Conservation (phyloP, 2,113 vertebrate species). For the Tragelaphus strepsiceros region DNA sequence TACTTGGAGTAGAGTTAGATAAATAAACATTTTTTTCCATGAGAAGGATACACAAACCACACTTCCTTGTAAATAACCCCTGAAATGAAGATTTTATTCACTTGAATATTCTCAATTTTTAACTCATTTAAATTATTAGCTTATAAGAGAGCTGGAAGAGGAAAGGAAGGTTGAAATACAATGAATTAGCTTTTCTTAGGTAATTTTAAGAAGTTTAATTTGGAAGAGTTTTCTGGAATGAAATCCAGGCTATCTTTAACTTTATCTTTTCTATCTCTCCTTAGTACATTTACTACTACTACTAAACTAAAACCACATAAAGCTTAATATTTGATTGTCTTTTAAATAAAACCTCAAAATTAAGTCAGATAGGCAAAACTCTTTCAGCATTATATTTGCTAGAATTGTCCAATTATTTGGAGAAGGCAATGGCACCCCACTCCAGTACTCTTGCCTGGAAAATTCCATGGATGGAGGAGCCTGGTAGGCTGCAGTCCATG, state of each 20-base stretch:
- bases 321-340: background rate
- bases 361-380: background rate
- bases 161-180: background rate
- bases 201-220: background rate
- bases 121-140: background rate
- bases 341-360: constrained; percentile 31
- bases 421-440: too few relatives aligned
- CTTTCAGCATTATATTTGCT: background rate
- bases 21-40: background rate
- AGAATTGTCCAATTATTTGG: background rate
- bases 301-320: background rate
- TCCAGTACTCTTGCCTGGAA: too few relatives aligned
- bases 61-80: background rate
- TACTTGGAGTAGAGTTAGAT: background rate
- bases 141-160: background rate
- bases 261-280: background rate
- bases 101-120: background rate
- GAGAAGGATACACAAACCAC: background rate
- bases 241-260: background rate
- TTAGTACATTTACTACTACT: background rate
- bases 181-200: background rate
- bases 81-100: background rate
- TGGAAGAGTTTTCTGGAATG: background rate
- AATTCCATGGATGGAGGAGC: too few relatives aligned
- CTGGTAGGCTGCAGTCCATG: too few relatives aligned